Evolutionary conservation across 1,140 invertebrate genomes (phyloP), one percentile per base, ranked within the genome.

Genomic region (Arion vulgaris): DNA sequence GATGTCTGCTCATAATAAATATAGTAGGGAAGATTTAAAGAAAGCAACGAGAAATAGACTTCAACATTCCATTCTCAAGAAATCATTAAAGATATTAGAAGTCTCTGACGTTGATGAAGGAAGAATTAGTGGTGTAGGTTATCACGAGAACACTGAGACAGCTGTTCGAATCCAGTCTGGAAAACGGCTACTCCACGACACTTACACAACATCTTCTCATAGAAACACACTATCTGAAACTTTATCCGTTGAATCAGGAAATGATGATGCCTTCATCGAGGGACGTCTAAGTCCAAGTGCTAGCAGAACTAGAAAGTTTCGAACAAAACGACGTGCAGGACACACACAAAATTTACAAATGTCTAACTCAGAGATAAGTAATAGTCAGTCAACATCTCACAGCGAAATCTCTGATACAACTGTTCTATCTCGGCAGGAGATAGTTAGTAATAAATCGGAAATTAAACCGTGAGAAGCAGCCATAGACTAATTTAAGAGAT

Each of bases 281-380:
- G 79, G 68, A 17, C 32, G 69, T n/a, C 79, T 49, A 26, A 81
- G 79, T 38, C 79, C 79, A n/a, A 81, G 79, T 45, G 79, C 68
- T 45, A 45, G 15, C 17, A 81, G 71, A 53, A 66, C 79, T 45
- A n/a, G 69, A 23, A 72, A 73, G 69, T 81, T 81, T 53, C 38
- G 69, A 1, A 51, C 73, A 41, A 81, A 73, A 45, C 26, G 79
- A 11, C n/a, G n/a, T n/a, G n/a, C n/a, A n/a, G n/a, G n/a, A n/a
- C 62, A 69, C 34, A 36, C 38, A 17, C 7, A 39, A 4, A 53
- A 39, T 11, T 19, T 11, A 19, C 45, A 49, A 49, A 49, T 49
- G 45, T 19, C 19, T 11, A 11, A 11, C 19, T 49, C 45, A 11
- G 9, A 49, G 45, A 49, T 49, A 49, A 49, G 9, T 11, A 49